Conservation (phyloP, 2,888 invertebrate species). For the Ceriagrion tenellum region DNA sequence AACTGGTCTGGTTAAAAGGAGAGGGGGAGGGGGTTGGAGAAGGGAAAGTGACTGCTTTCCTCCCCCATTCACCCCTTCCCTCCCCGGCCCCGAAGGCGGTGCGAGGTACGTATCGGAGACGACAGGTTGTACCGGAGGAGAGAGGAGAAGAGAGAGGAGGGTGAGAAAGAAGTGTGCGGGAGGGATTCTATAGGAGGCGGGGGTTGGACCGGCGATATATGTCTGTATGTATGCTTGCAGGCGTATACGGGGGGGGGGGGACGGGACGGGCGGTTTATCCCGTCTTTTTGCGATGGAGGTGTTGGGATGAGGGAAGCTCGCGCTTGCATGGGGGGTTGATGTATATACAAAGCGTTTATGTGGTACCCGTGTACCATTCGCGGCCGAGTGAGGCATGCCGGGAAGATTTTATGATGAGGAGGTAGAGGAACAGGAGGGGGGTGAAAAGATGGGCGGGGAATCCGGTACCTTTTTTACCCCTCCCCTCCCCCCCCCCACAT, state of each 20-base stretch:
- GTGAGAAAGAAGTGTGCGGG: not conserved
- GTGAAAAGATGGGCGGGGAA: too few relatives aligned
- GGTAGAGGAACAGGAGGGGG: not conserved
- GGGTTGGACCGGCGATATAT: too few relatives aligned
- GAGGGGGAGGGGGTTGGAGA: too few relatives aligned
- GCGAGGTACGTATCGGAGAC: not conserved
- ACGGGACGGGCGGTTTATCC: not conserved
- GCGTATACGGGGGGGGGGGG: too few relatives aligned
- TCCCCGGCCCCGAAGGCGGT: not conserved
- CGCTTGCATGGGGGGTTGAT: not conserved
- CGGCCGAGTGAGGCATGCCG: not conserved
- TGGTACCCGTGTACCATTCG: not conserved
- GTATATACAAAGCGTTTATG: too few relatives aligned
- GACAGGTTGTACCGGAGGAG: not conserved
- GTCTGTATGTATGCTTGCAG: too few relatives aligned
- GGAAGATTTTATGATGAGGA: not conserved
- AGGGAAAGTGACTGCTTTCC: not conserved
- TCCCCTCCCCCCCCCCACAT: too few relatives aligned
- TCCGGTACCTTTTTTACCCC: too few relatives aligned
- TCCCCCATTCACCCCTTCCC: too few relatives aligned
- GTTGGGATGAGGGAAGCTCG: not conserved
- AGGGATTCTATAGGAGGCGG: too few relatives aligned
- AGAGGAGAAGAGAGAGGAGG: not conserved
- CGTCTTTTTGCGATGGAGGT: not conserved
- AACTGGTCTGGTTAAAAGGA: constrained; percentile 42